Evolutionary conservation across 1,140 invertebrate genomes (phyloP), one percentile per base, ranked within the genome.

Genomic region (Batillaria attramentaria): DNA sequence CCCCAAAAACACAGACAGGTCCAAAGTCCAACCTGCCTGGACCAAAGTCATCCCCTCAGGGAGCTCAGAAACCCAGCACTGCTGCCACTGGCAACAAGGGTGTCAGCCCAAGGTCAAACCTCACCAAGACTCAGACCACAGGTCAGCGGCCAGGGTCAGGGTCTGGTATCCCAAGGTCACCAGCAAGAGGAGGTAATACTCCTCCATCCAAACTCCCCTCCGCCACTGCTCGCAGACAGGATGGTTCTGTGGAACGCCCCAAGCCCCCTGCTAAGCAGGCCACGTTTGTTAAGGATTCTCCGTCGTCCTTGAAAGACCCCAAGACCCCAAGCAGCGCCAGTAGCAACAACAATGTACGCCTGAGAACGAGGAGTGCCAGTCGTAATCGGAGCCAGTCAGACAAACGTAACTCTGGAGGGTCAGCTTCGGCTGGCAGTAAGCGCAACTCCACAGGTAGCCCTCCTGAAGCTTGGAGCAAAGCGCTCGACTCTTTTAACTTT

Each of bases 281-380:
- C 35, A 97, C 96, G 0, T 97, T 97, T 87, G 95, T 95, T 0
- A 97, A 97, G 90, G 95, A 97, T 66, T 69, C 83, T 0, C 77
- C 85, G 16, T 81, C 85, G n/a, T 42, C 24, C 33, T 24, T 62
- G 24, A 62, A 75, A n/a, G 77, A 79, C 46, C n/a, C n/a, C n/a
- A 75, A 82, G 2, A 85, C 80, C 68, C 73, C 81, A 20, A 33
- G 24, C 10, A 37, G 69, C 37, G 60, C 69, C 66, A n/a, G n/a
- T n/a, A n/a, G n/a, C n/a, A n/a, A n/a, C n/a, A 54, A 72, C 33
- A 72, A 68, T 16, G 75, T 77, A 5, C 66, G 20, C 16, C 13
- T 77, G n/a, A 39, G 62, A 5, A 43, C 57, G 37, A 42, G 66
- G n/a, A 77, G 66, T 35, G 39, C 62, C 28, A 69, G 66, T 31